Conservation (phyloP, 2,888 invertebrate genomes). For the Halocaridina rubra region DNA sequence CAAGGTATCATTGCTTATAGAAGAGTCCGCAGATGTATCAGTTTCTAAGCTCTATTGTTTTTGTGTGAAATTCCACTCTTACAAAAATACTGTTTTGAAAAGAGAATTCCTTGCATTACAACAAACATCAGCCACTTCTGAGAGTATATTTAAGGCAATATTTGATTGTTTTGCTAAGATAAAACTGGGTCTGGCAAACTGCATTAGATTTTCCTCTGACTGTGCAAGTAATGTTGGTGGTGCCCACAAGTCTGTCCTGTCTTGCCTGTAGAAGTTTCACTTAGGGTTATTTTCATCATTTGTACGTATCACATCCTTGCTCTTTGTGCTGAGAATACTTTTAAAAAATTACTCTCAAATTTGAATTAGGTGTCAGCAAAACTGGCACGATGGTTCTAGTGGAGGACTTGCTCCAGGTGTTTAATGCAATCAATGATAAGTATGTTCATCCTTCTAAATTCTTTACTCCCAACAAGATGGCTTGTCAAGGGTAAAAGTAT, state of each 20-base stretch:
- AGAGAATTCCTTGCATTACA: background rate
- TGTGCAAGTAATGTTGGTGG: constrained; percentile 37
- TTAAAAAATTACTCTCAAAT: constrained; percentile 44
- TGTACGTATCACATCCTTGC: constrained; percentile 36
- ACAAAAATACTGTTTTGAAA: too few species aligned
- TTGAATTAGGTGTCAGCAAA: constrained; percentile 33
- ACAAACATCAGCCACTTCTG: background rate
- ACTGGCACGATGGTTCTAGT: constrained; percentile 41
- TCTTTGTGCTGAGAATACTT: constrained; percentile 31
- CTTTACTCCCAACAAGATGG: background rate
- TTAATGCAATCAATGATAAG: background rate
- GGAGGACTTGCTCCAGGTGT: background rate
- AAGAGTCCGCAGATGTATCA: too few species aligned
- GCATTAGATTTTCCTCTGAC: constrained; percentile 26
- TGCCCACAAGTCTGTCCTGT: constrained; percentile 36
- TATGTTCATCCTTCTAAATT: background rate
- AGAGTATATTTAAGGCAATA: background rate
- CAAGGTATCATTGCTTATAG: too few species aligned
- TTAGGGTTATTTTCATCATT: constrained; percentile 18
- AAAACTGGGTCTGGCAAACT: background rate
- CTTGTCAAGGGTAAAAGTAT: too few species aligned
- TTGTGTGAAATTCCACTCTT: too few species aligned
- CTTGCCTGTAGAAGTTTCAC: constrained; percentile 2
- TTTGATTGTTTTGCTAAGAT: background rate
- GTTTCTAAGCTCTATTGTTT: too few species aligned